Evolutionary conservation across 2,888 invertebrate genomes (phyloP).

Genomic region (Lasioglossum malachurum): DNA sequence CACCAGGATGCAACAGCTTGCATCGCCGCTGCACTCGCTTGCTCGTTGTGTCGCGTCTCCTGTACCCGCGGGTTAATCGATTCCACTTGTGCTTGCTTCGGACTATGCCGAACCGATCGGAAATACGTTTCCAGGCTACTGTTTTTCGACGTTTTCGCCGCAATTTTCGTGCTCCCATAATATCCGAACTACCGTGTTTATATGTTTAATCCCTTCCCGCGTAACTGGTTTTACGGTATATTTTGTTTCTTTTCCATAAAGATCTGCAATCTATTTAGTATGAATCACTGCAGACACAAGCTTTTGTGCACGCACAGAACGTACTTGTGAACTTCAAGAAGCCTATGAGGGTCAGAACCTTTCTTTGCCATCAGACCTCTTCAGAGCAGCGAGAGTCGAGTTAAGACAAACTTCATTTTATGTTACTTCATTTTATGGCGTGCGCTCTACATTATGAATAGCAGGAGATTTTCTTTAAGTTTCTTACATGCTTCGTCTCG

Average conservation of each 20-base stretch:
- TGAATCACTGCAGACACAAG: background rate
- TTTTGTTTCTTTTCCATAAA: background rate
- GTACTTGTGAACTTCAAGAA: background rate
- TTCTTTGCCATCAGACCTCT: background rate
- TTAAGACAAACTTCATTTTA: background rate
- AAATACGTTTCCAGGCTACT: background rate
- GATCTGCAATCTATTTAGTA: background rate
- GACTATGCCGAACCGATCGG: background rate
- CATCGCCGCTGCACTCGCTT: conserved; percentile 9
- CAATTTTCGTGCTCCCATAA: background rate
- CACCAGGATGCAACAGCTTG: conserved; percentile 61
- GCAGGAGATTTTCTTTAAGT: background rate
- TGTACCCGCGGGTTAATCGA: conserved; percentile 39
- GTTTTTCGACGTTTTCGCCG: background rate
- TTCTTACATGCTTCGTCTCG: background rate
- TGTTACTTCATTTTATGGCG: background rate
- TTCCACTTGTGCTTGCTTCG: conserved; percentile 47
- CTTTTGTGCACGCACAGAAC: background rate
- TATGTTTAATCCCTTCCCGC: background rate
- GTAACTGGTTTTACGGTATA: background rate
- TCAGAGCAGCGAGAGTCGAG: background rate
- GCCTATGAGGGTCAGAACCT: background rate
- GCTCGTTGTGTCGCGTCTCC: conserved; percentile 39
- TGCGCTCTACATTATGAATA: background rate
- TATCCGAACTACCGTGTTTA: background rate